Percentiles rank a stretch among this genome's conserved stretches.
These are phyloP conservation scores for Gnathonemus longibarbis DNA, from an alignment of 2,113 vertebrate species.

Conservation along the genomic window DNA sequence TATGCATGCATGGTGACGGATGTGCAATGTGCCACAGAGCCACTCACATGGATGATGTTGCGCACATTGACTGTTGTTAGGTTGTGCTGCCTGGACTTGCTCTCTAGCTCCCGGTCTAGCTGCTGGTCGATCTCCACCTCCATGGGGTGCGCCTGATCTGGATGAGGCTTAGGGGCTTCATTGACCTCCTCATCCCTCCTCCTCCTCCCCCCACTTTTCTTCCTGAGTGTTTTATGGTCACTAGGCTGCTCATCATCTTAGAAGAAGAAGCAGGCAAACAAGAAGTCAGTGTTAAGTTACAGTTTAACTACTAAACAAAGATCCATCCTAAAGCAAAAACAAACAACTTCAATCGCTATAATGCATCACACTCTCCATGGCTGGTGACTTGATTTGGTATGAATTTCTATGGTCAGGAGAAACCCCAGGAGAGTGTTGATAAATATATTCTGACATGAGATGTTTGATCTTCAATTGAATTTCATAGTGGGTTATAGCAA, in stretches of 20 bases:
- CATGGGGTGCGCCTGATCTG: slow-evolving; percentile 31
- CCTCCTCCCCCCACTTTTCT: slow-evolving; percentile 31
- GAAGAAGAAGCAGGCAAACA: neutral
- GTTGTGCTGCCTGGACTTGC: slow-evolving; percentile 87
- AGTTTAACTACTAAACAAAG: neutral
- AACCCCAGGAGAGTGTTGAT: neutral
- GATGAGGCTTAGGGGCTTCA: neutral
- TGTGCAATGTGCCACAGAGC: neutral
- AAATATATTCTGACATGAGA: neutral
- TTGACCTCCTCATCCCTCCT: slow-evolving; percentile 36
- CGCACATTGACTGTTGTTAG: slow-evolving; percentile 86
- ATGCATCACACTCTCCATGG: neutral
- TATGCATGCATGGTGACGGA: neutral
- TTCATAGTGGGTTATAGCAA: neutral
- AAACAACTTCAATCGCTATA: neutral
- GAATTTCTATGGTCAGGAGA: neutral
- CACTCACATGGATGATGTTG: slow-evolving; percentile 91
- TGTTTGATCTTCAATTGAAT: neutral
- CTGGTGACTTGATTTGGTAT: neutral
- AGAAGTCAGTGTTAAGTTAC: neutral
- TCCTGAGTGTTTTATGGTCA: slow-evolving; percentile 50
- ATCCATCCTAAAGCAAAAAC: neutral
- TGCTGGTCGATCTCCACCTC: slow-evolving; percentile 71
- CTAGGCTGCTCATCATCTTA: slow-evolving; percentile 52
- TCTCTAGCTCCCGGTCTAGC: slow-evolving; percentile 81